A percentile compares a stretch with the other conserved stretches of the same genome.
phyloP scores from a whole-genome alignment of 2,797 vertebrate species.

The Discoglossus pictus region DNA sequence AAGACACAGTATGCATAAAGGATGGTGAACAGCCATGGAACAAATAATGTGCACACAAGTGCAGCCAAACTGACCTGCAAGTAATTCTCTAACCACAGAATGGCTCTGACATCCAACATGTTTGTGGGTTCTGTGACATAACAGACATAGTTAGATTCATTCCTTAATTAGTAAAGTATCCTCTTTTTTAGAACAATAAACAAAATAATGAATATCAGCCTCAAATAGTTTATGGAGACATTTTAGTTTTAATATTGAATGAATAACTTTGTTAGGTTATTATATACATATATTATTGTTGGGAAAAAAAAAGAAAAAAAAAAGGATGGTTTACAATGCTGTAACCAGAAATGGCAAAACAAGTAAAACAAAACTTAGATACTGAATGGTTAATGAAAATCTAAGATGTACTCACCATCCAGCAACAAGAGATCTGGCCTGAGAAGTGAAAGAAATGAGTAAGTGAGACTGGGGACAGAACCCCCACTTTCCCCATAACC shows the following conservation, averaged over 20 bases:
- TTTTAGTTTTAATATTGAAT: too few relatives aligned
- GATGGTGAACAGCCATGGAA: too few relatives aligned
- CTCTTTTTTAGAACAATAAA: too few relatives aligned
- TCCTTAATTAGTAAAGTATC: too few relatives aligned
- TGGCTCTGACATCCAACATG: slow-evolving; percentile 95
- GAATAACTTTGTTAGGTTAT: too few relatives aligned
- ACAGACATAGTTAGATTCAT: slow-evolving; percentile 11
- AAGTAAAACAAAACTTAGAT: not conserved
- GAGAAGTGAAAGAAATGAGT: slow-evolving; percentile 34
- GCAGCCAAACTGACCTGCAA: slow-evolving; percentile 77
- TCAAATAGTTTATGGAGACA: too few relatives aligned
- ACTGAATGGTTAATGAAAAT: too few relatives aligned
- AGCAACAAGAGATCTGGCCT: slow-evolving; percentile 94
- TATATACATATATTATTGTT: too few relatives aligned
- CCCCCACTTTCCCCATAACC: not conserved
- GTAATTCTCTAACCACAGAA: slow-evolving; percentile 94
- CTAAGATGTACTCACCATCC: slow-evolving; percentile 94
- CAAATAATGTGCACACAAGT: too few relatives aligned
- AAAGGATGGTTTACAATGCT: slow-evolving; percentile 10
- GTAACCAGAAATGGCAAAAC: not conserved
- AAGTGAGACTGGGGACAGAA: not conserved
- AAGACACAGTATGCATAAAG: too few relatives aligned
- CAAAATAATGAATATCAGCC: too few relatives aligned
- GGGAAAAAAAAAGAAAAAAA: too few relatives aligned
- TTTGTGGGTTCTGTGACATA: slow-evolving; percentile 88